phyloP scores from a whole-genome alignment of 1,140 invertebrate genomes.

The Coelopa frigida region DNA sequence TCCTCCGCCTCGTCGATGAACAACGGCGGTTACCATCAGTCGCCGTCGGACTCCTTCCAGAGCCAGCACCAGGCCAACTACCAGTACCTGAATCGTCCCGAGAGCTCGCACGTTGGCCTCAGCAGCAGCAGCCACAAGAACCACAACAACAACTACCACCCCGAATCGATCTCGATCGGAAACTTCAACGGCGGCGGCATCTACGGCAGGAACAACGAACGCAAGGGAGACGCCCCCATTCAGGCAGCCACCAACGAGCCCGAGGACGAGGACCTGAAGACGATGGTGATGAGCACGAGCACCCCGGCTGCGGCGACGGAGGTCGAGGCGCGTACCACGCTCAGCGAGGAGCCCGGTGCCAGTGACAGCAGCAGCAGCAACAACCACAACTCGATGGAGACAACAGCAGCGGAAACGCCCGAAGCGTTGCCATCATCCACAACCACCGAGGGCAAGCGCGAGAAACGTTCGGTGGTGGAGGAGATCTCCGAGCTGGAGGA shows the following conservation, averaged over 20 bases:
- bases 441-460: constrained; percentile 8
- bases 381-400: background rate
- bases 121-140: constrained; percentile 18
- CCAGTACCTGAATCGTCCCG: constrained; percentile 41
- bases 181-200: constrained; percentile 36
- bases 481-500: constrained; percentile 12
- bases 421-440: too few relatives aligned
- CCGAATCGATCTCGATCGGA: constrained; percentile 35
- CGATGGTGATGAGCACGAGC: constrained; percentile 20
- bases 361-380: constrained; percentile 6
- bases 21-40: constrained; percentile 30
- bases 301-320: constrained; percentile 25
- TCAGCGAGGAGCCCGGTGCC: constrained; percentile 19
- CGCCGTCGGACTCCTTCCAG: constrained; percentile 34
- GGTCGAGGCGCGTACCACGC: constrained; percentile 25
- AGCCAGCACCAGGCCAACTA: constrained; percentile 29
- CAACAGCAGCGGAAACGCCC: background rate
- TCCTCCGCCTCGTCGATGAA: background rate
- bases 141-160: constrained; percentile 28
- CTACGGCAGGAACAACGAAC: constrained; percentile 41
- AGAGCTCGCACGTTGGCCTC: constrained; percentile 17
- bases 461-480: constrained; percentile 22
- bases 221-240: constrained; percentile 34
- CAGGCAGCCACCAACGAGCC: constrained; percentile 25
- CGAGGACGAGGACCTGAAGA: constrained; percentile 14